Base-by-base conservation (phyloP, 2,888 invertebrate species). In the Cheiracanthium punctorium region DNA sequence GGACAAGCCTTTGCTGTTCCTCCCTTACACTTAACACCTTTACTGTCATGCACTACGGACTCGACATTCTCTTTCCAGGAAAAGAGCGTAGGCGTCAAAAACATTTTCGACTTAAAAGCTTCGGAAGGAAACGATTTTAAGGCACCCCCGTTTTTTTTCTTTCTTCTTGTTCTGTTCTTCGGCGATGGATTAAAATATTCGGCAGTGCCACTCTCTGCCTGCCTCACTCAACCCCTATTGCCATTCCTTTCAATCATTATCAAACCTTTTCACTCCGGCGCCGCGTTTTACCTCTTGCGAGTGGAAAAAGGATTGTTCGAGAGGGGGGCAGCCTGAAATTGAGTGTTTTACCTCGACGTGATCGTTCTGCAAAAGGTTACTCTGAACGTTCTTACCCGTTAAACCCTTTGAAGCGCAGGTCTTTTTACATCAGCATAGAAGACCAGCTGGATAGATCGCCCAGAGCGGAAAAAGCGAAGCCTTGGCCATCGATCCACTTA, bases 171-270 rank as follows among this genome's bases (percentile, higher is more conserved):
- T 28, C 64, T 58, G 29, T 52, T 65, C 33, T 79, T 80, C 41
- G 37, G 69, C 64, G 84, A 79, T 79, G 80, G 85, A 86, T 86
- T 86, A 86, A 86, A 86, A 86, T 86, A 86, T 86, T 86, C 85
- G 70, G 33, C 80, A 67, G 64, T 75, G 75, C 85, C 75, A 80
- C 80, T 80, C 80, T 71, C 75, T 28, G 74, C 33, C 43, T 58
- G 58, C 85, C 71, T 86, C 80, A 86, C 85, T 80, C 85, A 80
- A 80, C 85, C 70, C 71, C 80, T 80, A 75, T 86, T 86, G 85
- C 80, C 75, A 70, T 86, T 80, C 48, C 80, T 80, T 86, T 86
- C 85, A 86, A 86, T 86, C 85, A 86, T 80, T 80, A 86, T 86
- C 85, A 86, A 86, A 80, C 71, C 77, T 73, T 84, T 58, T 84